Evolutionary conservation across 2,113 vertebrate species (phyloP).

Genomic region (Sciurus niger): DNA sequence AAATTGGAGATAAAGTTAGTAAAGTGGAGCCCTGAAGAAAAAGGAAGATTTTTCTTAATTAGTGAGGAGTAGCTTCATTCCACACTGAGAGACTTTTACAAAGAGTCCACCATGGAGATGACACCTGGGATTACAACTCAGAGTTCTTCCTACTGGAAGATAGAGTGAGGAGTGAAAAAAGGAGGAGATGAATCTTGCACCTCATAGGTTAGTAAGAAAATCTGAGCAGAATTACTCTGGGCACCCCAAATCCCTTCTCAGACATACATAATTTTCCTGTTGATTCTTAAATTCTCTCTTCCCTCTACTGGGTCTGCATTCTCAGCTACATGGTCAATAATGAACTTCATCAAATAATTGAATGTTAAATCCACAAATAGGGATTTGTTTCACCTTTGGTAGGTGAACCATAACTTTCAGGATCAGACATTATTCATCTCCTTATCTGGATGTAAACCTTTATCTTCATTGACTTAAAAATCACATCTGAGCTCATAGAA

Average conservation of each 20-base stretch:
- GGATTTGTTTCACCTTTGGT: not conserved
- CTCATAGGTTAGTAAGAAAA: not conserved
- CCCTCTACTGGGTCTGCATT: not conserved
- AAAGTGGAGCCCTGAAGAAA: not conserved
- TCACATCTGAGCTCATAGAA: not conserved
- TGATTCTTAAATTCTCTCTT: not conserved
- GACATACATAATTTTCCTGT: not conserved
- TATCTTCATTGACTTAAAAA: not conserved
- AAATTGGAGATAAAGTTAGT: not conserved
- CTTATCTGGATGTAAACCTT: not conserved
- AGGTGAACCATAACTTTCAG: not conserved
- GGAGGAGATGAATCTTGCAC: not conserved
- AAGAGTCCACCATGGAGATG: not conserved
- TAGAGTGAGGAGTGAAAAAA: not conserved
- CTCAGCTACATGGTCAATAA: not conserved
- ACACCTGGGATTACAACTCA: not conserved
- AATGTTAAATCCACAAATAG: not conserved
- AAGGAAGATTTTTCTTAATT: not conserved
- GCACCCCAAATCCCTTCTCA: not conserved
- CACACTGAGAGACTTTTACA: not conserved
- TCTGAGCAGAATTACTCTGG: not conserved
- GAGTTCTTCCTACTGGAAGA: not conserved
- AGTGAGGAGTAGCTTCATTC: not conserved
- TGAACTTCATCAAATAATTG: not conserved
- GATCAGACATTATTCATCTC: not conserved